phyloP scores from a whole-genome alignment of 2,888 invertebrate genomes.

The Yponomeuta evonymella region DNA sequence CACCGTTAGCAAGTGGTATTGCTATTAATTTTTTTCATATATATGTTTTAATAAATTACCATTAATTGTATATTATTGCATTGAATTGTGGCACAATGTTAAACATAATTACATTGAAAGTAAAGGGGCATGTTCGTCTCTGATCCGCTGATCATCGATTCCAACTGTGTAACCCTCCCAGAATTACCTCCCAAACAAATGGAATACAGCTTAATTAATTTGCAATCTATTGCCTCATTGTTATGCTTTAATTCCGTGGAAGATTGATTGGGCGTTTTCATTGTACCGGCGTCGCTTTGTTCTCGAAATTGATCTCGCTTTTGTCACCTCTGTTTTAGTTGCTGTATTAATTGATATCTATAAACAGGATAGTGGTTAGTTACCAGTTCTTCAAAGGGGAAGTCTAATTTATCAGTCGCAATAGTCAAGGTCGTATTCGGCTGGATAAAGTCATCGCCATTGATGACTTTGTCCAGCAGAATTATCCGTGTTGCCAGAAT shows the following conservation, averaged over 20 bases:
- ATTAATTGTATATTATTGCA: too few relatives aligned
- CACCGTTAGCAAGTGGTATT: too few relatives aligned
- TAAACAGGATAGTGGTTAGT: neutral
- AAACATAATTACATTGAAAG: too few relatives aligned
- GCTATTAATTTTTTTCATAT: too few relatives aligned
- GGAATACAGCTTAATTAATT: slow-evolving; percentile 1
- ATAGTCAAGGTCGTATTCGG: too few relatives aligned
- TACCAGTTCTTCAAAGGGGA: neutral
- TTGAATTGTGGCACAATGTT: too few relatives aligned
- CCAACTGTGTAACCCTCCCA: neutral
- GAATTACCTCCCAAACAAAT: neutral
- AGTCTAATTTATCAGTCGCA: too few relatives aligned
- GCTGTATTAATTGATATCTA: neutral
- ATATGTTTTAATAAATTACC: too few relatives aligned
- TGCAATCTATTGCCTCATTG: neutral
- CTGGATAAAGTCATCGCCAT: too few relatives aligned
- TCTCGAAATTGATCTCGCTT: neutral
- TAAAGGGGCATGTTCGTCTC: too few relatives aligned
- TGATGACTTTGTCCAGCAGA: too few relatives aligned
- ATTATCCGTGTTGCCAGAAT: too few relatives aligned
- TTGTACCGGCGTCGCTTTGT: neutral
- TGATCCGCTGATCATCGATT: neutral
- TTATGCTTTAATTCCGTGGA: neutral
- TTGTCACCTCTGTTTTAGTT: neutral
- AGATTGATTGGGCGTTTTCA: neutral